phyloP scores from a whole-genome alignment of 2,888 invertebrate species.

The Cataglyphis cursor region DNA sequence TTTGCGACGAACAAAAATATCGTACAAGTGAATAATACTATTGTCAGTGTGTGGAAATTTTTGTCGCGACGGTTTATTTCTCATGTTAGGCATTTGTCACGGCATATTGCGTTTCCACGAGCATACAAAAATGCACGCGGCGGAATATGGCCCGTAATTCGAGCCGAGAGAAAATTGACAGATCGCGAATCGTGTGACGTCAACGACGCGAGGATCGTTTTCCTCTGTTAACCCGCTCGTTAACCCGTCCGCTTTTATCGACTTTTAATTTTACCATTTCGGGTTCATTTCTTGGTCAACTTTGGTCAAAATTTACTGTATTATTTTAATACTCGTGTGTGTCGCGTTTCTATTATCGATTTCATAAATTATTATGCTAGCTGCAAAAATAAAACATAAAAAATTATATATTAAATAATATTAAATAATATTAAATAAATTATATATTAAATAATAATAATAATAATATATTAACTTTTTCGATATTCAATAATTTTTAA shows the following conservation, averaged over 20 bases:
- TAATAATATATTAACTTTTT: no score
- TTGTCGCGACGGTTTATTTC: not conserved
- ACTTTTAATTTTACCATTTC: conserved; percentile 55
- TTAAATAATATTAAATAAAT: no score
- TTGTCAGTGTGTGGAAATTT: not conserved
- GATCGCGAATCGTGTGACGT: conserved; percentile 62
- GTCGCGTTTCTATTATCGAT: not conserved
- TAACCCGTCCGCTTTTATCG: conserved; percentile 62
- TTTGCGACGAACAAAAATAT: not conserved
- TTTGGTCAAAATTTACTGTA: conserved; percentile 1
- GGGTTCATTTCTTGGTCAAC: conserved; percentile 12
- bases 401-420: no score
- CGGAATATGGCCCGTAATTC: conserved; percentile 42
- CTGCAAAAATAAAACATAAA: no score
- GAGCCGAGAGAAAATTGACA: conserved; percentile 63
- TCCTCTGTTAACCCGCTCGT: conserved; percentile 64
- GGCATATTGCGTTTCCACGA: conserved; percentile 63
- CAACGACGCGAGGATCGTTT: conserved; percentile 58
- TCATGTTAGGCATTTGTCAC: conserved; percentile 63
- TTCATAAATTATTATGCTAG: not conserved
- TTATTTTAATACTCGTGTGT: not conserved
- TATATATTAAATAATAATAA: no score
- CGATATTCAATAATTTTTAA: not conserved
- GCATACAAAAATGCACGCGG: conserved; percentile 52
- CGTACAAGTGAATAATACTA: not conserved